Base-by-base conservation (phyloP, 2,113 vertebrate genomes). In the Lates calcarifer region DNA sequence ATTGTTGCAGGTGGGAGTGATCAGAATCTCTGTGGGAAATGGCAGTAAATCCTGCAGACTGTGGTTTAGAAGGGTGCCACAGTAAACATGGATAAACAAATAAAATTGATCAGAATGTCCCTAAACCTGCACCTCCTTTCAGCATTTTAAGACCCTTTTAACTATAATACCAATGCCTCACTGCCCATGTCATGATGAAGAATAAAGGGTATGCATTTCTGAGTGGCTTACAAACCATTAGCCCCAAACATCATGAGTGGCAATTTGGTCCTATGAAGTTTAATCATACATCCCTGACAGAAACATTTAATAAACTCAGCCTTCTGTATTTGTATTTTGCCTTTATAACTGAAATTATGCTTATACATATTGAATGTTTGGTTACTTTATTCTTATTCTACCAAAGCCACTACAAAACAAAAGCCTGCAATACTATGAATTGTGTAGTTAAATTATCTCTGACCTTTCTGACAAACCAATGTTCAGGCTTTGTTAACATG, bases 1-100 rank as follows among this genome's bases (percentile, higher is more conserved):
- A 75, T 15, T 67, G 74, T 71, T 75, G 55, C 74, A 62, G 64
- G 71, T 64, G 63, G 66, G 35, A 65, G 56, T 61, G 67, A 78
- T 77, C 35, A 51, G 24, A 69, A 58, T 56, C 53, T 62, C 60
- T 43, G 71, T 55, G 67, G 61, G 68, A 70, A 77, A 12, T 28
- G 26, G 28, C 13, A 1, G 45, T 61, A 77, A 70, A 63, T 63
- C 60, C 58, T 62, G 64, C n/a, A 18, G 22, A 62, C 41, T 78
- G 45, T 14, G 18, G 8, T 28, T 76, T 28, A 67, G 5, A 47
- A 15, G 9, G 35, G 41, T 28, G 53, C 39, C 18, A n/a, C 49
- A 67, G 0, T n/a, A 0, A 39, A 28, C 18, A 22, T 0, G 29
- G 14, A 1, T 33, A 31, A 22, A n/a, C 26, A 11, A 61, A 24